A percentile compares a stretch with the other conserved stretches of the same genome.
Conservation (phyloP, 2,797 vertebrate species). For the Holocentrus rufus region DNA sequence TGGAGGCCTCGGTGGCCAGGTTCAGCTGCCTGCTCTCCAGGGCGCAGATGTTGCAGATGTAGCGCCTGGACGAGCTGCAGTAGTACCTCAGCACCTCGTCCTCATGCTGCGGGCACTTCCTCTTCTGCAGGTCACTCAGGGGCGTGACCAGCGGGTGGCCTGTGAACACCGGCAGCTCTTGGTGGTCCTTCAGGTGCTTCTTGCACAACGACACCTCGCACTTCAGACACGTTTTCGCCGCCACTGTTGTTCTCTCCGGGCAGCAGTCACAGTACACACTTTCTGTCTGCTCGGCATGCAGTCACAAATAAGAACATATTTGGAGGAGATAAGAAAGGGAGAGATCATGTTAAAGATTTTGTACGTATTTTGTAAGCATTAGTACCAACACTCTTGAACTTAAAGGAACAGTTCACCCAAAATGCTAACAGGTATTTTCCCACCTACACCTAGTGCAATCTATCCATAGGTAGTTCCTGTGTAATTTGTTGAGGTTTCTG, state of each 20-base stretch:
- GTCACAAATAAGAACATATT: constrained; percentile 1
- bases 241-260: constrained; percentile 14
- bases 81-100: constrained; percentile 71
- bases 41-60: constrained; percentile 73
- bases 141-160: constrained; percentile 71
- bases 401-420: too few relatives aligned
- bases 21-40: constrained; percentile 57
- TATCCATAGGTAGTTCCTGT: too few relatives aligned
- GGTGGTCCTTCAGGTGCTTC: constrained; percentile 65
- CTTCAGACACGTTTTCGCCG: constrained; percentile 68
- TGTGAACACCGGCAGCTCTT: constrained; percentile 60
- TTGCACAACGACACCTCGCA: constrained; percentile 76
- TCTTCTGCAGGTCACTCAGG: constrained; percentile 57
- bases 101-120: constrained; percentile 68
- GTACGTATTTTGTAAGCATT: not conserved
- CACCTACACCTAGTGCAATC: too few relatives aligned
- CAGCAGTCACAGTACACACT: constrained; percentile 71
- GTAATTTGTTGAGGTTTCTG: too few relatives aligned
- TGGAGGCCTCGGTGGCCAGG: constrained; percentile 34
- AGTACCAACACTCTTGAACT: too few relatives aligned
- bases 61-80: constrained; percentile 67
- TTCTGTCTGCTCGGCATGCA: constrained; percentile 41
- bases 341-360: not conserved
- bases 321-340: not conserved
- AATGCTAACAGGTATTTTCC: too few relatives aligned